These are phyloP conservation scores for Opisthograptis luteolata DNA, from an alignment of 2,888 invertebrate species.

Conservation along the genomic window DNA sequence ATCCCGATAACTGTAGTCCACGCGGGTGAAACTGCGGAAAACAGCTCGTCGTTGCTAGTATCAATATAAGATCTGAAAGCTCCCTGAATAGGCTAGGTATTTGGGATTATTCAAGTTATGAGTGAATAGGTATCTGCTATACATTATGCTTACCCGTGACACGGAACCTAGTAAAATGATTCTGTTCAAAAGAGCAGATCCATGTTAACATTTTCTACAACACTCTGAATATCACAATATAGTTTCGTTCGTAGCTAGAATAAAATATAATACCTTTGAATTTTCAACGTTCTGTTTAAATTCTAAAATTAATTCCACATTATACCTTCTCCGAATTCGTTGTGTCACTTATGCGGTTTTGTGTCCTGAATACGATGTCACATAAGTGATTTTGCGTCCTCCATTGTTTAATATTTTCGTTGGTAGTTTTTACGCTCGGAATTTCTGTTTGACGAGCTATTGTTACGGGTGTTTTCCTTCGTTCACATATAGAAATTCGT, in stretches of 20 bases:
- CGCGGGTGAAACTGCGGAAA: no score
- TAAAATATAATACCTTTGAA: slow-evolving; percentile 28
- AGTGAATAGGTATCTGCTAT: no score
- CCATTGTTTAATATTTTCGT: slow-evolving; percentile 20
- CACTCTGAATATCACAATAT: slow-evolving; percentile 14
- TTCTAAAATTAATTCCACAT: slow-evolving; percentile 23
- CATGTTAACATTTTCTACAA: neutral
- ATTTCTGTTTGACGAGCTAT: slow-evolving; percentile 21
- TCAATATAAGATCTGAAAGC: no score
- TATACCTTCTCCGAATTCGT: slow-evolving; percentile 11
- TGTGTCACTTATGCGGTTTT: slow-evolving; percentile 21
- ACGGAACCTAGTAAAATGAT: neutral
- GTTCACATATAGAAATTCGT: slow-evolving; percentile 10
- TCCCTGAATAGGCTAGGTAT: no score
- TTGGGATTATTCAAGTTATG: no score
- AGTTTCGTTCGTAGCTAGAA: slow-evolving; percentile 23
- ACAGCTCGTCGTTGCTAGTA: no score
- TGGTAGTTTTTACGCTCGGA: slow-evolving; percentile 17
- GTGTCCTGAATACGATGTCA: slow-evolving; percentile 13
- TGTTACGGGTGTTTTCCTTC: slow-evolving; percentile 14
- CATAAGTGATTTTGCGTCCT: slow-evolving; percentile 20
- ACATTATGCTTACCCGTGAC: no score
- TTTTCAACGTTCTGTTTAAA: slow-evolving; percentile 21
- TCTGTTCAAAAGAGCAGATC: slow-evolving; percentile 3
- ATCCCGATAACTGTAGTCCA: no score